Evolutionary conservation across 2,888 invertebrate genomes (phyloP).

Genomic region (Thecocarcelia acutangulata): DNA sequence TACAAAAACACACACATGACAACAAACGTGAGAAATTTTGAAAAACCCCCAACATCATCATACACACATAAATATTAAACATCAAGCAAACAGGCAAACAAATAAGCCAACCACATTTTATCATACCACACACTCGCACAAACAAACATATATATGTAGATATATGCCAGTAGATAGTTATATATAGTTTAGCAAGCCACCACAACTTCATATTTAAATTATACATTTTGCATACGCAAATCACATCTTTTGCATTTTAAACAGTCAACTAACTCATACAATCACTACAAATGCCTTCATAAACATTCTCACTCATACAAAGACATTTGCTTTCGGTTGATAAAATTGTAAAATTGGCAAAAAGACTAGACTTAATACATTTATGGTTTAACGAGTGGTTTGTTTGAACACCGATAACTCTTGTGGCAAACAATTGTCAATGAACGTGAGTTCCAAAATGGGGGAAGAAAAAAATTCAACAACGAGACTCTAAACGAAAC

Average conservation of each 20-base stretch:
- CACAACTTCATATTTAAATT: conserved; percentile 47
- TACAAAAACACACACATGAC: neutral
- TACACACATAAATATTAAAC: conserved; percentile 24
- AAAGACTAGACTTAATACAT: conserved; percentile 67
- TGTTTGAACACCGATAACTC: conserved; percentile 67
- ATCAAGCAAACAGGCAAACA: conserved; percentile 23
- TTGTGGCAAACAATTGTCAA: conserved; percentile 66
- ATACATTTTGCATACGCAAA: conserved; percentile 63
- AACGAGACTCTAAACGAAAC: conserved; percentile 4
- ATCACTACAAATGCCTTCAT: neutral
- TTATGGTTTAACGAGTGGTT: conserved; percentile 69
- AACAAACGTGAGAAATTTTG: conserved; percentile 33
- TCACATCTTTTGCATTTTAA: conserved; percentile 68
- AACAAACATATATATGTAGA: neutral
- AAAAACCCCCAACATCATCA: conserved; percentile 6
- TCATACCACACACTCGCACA: conserved; percentile 20
- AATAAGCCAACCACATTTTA: conserved; percentile 28
- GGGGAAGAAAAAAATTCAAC: conserved; percentile 1
- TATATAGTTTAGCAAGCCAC: neutral
- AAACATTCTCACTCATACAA: conserved; percentile 7
- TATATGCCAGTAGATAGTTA: neutral
- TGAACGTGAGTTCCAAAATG: conserved; percentile 56
- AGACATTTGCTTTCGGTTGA: conserved; percentile 26
- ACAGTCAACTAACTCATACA: conserved; percentile 56
- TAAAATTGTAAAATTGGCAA: conserved; percentile 48